A percentile compares a stretch with the other conserved stretches of the same genome.
These are phyloP conservation scores for Calameuta idolon DNA, from an alignment of 2,888 invertebrate genomes.

Conservation along the genomic window DNA sequence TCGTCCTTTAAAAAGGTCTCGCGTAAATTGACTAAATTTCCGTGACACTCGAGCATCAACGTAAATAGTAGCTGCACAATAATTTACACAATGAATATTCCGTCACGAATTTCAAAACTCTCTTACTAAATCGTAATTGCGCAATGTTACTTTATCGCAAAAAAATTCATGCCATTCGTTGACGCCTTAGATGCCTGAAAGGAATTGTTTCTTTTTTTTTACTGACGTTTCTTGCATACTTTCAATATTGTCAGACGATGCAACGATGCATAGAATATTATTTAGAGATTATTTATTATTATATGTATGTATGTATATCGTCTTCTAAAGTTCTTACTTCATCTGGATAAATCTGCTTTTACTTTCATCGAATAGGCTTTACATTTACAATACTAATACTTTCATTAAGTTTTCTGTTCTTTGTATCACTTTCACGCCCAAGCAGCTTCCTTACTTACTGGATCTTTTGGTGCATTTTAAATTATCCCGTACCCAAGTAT, in stretches of 20 bases:
- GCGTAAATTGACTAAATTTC: conserved; percentile 64
- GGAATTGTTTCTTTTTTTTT: neutral
- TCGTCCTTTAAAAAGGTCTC: conserved; percentile 53
- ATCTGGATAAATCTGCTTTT: neutral
- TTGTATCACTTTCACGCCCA: conserved; percentile 44
- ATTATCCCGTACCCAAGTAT: neutral
- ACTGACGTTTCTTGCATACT: neutral
- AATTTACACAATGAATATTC: neutral
- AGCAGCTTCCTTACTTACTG: neutral
- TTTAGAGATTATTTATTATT: neutral
- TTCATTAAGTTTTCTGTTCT: conserved; percentile 31
- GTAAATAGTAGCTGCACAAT: conserved; percentile 24
- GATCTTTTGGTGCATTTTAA: neutral
- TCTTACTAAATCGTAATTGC: neutral
- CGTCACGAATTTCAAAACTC: neutral
- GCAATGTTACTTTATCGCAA: neutral
- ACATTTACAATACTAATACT: conserved; percentile 37
- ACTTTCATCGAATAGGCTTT: neutral
- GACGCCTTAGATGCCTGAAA: neutral
- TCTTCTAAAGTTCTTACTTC: neutral
- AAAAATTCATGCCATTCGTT: neutral
- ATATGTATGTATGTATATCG: neutral
- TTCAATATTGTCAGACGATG: neutral
- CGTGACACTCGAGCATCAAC: conserved; percentile 45
- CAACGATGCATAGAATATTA: neutral